Percentiles rank a stretch among this genome's conserved stretches.
These are phyloP conservation scores for Pyralis farinalis DNA, from an alignment of 2,888 invertebrate species.

Conservation along the genomic window DNA sequence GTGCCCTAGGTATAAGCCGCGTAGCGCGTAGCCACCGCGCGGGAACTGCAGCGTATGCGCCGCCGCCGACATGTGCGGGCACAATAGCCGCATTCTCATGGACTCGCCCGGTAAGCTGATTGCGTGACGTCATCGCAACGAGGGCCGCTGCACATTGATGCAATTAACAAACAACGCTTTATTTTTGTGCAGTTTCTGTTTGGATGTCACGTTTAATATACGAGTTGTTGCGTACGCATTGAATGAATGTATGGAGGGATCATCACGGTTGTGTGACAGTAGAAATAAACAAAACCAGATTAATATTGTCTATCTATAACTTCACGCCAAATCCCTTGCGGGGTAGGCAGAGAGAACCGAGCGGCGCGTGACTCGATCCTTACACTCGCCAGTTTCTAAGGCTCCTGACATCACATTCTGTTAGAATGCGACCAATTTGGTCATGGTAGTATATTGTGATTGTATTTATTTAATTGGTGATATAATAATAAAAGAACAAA, in stretches of 20 bases:
- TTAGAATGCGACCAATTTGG: too few species aligned
- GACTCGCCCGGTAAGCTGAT: constrained; percentile 78
- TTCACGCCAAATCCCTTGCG: too few species aligned
- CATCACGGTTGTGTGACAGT: not conserved
- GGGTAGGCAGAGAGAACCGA: too few species aligned
- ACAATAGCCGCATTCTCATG: constrained; percentile 81
- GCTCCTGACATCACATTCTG: too few species aligned
- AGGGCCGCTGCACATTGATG: constrained; percentile 37
- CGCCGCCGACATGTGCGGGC: constrained; percentile 65
- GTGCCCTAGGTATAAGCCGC: constrained; percentile 37
- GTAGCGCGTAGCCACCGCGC: constrained; percentile 16
- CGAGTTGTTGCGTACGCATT: not conserved
- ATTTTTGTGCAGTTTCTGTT: constrained; percentile 8
- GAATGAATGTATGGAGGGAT: constrained; percentile 3
- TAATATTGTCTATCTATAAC: too few species aligned
- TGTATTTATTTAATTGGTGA: too few species aligned
- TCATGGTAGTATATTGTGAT: too few species aligned
- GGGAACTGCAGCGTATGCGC: constrained; percentile 58
- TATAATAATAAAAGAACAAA: too few species aligned
- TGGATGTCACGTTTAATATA: constrained; percentile 1
- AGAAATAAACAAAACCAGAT: too few species aligned
- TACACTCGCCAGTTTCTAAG: too few species aligned
- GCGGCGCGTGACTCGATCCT: too few species aligned
- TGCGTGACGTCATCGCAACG: constrained; percentile 71
- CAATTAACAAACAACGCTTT: constrained; percentile 27